Percentiles rank a stretch among this genome's conserved stretches.
These are phyloP conservation scores for Bombycilla garrulus DNA, from an alignment of 2,113 vertebrate genomes.

Conservation along the genomic window DNA sequence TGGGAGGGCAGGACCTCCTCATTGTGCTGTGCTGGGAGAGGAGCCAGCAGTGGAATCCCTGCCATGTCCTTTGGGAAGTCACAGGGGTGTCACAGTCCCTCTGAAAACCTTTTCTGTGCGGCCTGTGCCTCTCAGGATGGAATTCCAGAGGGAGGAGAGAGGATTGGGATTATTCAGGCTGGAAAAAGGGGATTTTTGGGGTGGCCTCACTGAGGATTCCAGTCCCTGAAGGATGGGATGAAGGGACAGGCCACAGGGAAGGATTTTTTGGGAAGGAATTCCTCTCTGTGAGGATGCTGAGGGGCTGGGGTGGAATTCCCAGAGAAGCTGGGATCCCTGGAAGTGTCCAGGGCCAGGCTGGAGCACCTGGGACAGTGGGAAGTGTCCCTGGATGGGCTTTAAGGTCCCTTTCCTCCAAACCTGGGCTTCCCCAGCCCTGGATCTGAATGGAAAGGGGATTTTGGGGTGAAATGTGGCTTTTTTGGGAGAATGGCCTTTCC, in stretches of 20 bases:
- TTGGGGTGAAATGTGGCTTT: not conserved
- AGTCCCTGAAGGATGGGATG: not conserved
- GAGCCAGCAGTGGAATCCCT: not conserved
- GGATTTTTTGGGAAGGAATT: not conserved
- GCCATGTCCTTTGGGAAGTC: not conserved
- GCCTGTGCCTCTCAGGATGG: too few species aligned
- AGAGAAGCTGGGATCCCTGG: not conserved
- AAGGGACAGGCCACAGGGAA: not conserved
- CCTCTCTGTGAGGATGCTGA: not conserved
- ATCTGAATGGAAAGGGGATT: fast-evolving
- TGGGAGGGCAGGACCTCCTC: not conserved
- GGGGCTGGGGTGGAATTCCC: not conserved
- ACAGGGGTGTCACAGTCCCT: not conserved
- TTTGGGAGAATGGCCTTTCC: not conserved
- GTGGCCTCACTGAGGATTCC: not conserved
- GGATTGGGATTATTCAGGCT: not conserved
- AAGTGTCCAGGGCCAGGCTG: not conserved
- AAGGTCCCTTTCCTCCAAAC: not conserved
- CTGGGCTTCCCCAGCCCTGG: not conserved
- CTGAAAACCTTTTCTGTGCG: too few species aligned
- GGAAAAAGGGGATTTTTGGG: not conserved
- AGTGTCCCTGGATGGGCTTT: not conserved
- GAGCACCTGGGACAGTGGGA: not conserved
- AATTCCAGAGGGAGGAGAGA: not conserved
- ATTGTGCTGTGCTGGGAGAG: not conserved